Percentiles rank a stretch among this genome's conserved stretches.
phyloP scores from a whole-genome alignment of 2,888 invertebrate species.

The Temnothorax rugatulus region DNA sequence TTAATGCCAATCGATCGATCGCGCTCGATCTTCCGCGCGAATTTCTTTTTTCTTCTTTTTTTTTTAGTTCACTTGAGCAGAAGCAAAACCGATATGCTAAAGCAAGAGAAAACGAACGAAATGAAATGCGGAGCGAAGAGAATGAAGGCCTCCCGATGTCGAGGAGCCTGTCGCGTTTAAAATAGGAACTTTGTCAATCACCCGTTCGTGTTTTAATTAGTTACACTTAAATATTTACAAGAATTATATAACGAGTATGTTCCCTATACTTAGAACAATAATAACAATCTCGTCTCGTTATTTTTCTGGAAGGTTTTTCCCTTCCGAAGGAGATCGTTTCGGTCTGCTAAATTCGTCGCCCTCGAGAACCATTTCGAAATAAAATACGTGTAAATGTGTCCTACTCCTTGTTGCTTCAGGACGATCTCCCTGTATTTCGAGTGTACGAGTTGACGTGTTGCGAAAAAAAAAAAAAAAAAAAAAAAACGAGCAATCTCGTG shows the following conservation, averaged over 20 bases:
- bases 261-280: conserved; percentile 76
- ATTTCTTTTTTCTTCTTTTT: conserved; percentile 20
- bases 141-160: neutral
- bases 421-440: conserved; percentile 23
- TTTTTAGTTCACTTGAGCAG: conserved; percentile 64
- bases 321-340: conserved; percentile 12
- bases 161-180: conserved; percentile 78
- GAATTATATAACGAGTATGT: conserved; percentile 78
- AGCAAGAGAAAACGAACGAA: conserved; percentile 36
- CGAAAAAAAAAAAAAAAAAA: neutral
- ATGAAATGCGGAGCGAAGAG: conserved; percentile 35
- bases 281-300: conserved; percentile 76
- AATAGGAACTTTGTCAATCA: conserved; percentile 86
- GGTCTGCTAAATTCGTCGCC: conserved; percentile 14
- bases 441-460: neutral
- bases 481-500: neutral
- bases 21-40: conserved; percentile 55
- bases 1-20: conserved; percentile 23
- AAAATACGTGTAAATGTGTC: conserved; percentile 1
- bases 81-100: conserved; percentile 59
- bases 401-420: neutral
- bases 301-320: conserved; percentile 8
- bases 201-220: conserved; percentile 74
- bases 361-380: conserved; percentile 20
- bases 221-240: conserved; percentile 70